Base-by-base conservation (phyloP, 2,888 invertebrate species). In the Blastobasis lacticolella region DNA sequence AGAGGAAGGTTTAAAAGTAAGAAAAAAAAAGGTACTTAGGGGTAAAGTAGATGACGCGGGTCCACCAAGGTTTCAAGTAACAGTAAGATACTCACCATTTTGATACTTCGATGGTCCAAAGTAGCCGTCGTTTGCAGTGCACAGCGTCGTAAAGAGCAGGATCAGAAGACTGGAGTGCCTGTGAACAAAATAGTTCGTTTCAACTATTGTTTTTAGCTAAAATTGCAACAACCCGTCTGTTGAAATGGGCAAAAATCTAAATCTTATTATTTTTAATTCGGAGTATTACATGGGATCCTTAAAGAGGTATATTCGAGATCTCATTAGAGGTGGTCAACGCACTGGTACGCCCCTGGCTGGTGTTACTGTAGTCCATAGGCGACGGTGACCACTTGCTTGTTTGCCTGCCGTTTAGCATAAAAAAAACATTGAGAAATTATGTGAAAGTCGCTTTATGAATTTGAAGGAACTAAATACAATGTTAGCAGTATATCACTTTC, bases 71-170 rank as follows among this genome's bases (percentile, higher is more conserved):
- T 41, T 43, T 43, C 43, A 9, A 5, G 9, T 10, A 43, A 43
- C 42, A 42, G 10, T 42, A 5, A 42, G 42, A 42, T n/a, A 8
- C 8, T 5, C 9, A 42, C 10, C 10, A 42, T 7, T 42, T n/a
- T 78, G 78, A 62, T 78, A 86, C 69, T 84, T 86, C 0, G 84
- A 76, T 4, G 70, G 66, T 54, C 81, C 76, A 54, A 78, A 83
- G 3, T 82, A 60, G 56, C 82, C 82, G 57, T 86, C 86, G 59
- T 71, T 80, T 45, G 83, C 86, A 46, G 72, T 63, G 56, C 78
- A 78, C 5, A 70, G 58, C 9, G 74, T 59, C 38, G 70, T 47
- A 10, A 67, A 57, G 5, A 80, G 57, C 4, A 75, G 57, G 40
- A 75, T 49, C 40, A 71, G 50, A 43, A 81, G 64, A 66, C 70